Evolutionary conservation across 2,797 vertebrate species (phyloP), one percentile per base, ranked within the genome.

Genomic region (Neoniphon sammara): DNA sequence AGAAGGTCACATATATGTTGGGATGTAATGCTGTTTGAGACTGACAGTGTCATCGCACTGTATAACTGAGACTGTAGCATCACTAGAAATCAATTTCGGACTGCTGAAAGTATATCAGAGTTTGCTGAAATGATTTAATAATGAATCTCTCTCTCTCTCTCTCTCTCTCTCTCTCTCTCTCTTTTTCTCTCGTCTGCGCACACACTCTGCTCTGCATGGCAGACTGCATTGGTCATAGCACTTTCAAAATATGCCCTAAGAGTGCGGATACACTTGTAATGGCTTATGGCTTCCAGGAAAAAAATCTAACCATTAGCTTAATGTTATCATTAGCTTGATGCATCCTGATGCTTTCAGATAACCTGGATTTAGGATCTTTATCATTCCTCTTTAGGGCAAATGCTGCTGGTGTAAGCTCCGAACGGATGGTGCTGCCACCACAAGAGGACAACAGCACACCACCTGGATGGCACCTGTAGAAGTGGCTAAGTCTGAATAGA

Each of bases 1-100:
- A 66, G 77, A 77, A 76, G 72, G 78, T 84, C 80, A 75, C 82
- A 59, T 83, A 69, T 80, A 71, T 31, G 68, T 85, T 70, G 39
- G 70, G 58, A 81, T 44, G 0, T 84, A 83, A 73, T 70, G 31
- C 65, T 69, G 17, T 79, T 82, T 77, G 68, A 73, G 65, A 83
- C 15, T 52, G 60, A 82, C 53, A 63, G 52, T 25, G 36, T 11
- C 42, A 25, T 2, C 5, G 60, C 47, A 64, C 61, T 49, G 39
- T 47, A 44, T 18, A 77, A 31, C 30, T 14, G 50, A 64, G 12
- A 31, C 8, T 20, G 20, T 23, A 7, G 20, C 52, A 23, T 62
- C 62, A 46, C 46, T 46, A 39, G 15, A 63, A 81, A 78, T 78
- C 12, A 75, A 79, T 81, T 67, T 60, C 18, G 58, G 10, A 73